Evolutionary conservation across 2,888 invertebrate species (phyloP).

Genomic region (Vesta saturnalis): DNA sequence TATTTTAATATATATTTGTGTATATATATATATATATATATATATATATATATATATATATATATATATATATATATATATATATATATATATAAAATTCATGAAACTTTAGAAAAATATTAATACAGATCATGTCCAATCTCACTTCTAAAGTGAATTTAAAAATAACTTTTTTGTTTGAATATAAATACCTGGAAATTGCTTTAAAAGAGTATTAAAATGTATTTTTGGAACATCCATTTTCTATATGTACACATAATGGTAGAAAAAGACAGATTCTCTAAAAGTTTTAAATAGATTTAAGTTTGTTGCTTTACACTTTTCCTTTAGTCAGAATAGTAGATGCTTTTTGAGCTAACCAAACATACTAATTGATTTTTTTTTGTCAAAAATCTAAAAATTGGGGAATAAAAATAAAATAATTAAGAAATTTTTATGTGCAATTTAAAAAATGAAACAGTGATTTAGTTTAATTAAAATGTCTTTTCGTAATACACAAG

Average conservation of each 20-base stretch:
- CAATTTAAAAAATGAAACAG: background rate
- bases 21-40: too few species aligned
- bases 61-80: too few species aligned
- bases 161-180: constrained; percentile 10
- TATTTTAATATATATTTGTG: too few species aligned
- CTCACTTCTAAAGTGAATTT: background rate
- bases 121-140: too few species aligned
- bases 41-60: too few species aligned
- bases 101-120: too few species aligned
- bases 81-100: too few species aligned
- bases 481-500: constrained; percentile 55
- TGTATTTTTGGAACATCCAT: constrained; percentile 41
- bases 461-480: constrained; percentile 38
- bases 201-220: background rate
- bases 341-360: constrained; percentile 17
- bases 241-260: constrained; percentile 38
- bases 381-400: constrained; percentile 15
- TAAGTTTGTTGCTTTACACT: constrained; percentile 38
- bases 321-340: constrained; percentile 30
- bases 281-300: constrained; percentile 47
- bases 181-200: constrained; percentile 8
- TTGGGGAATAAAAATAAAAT: constrained; percentile 14
- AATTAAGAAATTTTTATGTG: background rate
- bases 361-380: constrained; percentile 15
- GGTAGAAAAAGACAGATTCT: constrained; percentile 46